phyloP scores from a whole-genome alignment of 2,113 vertebrate genomes.

The Epinephelus fuscoguttatus region DNA sequence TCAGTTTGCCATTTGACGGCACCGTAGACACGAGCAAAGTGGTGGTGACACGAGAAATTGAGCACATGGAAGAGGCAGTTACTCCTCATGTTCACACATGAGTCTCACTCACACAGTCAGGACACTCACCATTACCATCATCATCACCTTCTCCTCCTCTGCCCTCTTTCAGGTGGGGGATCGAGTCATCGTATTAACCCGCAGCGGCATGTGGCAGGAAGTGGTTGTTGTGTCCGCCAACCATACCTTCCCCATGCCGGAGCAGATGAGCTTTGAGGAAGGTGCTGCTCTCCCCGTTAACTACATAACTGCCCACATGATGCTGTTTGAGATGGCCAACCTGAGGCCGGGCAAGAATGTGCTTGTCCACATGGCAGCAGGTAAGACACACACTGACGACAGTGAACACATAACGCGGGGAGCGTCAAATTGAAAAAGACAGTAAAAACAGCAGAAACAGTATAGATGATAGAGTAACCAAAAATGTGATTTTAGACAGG shows the following conservation, averaged over 20 bases:
- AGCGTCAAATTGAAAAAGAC: neutral
- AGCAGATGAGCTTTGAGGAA: slow-evolving; percentile 94
- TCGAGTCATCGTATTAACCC: slow-evolving; percentile 88
- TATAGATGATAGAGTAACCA: neutral
- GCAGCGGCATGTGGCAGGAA: slow-evolving; percentile 92
- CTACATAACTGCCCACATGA: slow-evolving; percentile 94
- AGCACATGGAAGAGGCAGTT: neutral
- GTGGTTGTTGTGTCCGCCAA: slow-evolving; percentile 81
- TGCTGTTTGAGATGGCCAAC: slow-evolving; percentile 94
- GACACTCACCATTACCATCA: neutral
- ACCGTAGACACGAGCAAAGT: neutral
- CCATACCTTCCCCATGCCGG: slow-evolving; percentile 89
- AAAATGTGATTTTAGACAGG: neutral
- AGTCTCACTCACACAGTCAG: neutral
- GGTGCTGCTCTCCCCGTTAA: slow-evolving; percentile 90
- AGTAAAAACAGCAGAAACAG: neutral
- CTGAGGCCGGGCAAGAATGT: slow-evolving; percentile 91
- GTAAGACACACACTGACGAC: slow-evolving; percentile 72
- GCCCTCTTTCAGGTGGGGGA: slow-evolving; percentile 87
- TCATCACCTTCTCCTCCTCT: neutral
- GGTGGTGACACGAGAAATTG: neutral
- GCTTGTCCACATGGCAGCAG: slow-evolving; percentile 97
- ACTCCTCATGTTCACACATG: neutral
- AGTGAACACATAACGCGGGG: neutral
- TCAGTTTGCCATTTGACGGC: slow-evolving; percentile 6